Base-by-base conservation (phyloP, 2,113 vertebrate genomes). In the Pseudolaguvia tuberculata region DNA sequence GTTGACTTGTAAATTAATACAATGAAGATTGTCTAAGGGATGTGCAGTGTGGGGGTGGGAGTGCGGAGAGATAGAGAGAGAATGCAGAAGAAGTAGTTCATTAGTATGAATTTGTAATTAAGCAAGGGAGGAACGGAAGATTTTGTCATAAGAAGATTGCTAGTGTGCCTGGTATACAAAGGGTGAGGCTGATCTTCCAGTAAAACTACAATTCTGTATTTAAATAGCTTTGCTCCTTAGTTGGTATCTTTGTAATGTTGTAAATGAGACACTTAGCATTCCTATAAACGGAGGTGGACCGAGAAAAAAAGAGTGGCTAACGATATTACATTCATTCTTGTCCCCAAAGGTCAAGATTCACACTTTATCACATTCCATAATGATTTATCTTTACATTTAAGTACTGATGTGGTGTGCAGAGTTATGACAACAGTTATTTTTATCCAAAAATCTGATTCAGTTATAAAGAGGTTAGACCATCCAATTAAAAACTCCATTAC, bases 1-100 rank as follows among this genome's bases (percentile, higher is more conserved):
- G 57, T 25, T 67, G 53, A 82, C 70, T n/a, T 84, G 72, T 76
- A 85, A 83, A 77, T 77, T 67, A 80, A 78, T 31, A 65, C 47
- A 83, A 70, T 74, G 51, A 51, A 78, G 72, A 70, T 48, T 39
- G 80, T 69, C 18, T 48, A 48, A 21, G 15, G 21, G 71, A 42
- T 35, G 66, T 73, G 66, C 81, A 77, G 73, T 70, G 72, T 52
- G 42, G 67, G 70, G 47, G 48, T 21, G 68, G 57, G 5, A 68
- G 76, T 18, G 25, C 14, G 53, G 42, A 18, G 12, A 42, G 35
- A 56, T 23, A 55, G 35, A 70, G 67, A 68, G 17, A 27, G 57
- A 59, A 29, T 15, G 57, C 12, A 48, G 47, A 20, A 48, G 13
- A 25, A 42, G 39, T 42, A 42, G 4, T 42, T 42, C 39, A 42